Conservation (phyloP, 2,888 invertebrate species). For the Leptothorax acervorum region DNA sequence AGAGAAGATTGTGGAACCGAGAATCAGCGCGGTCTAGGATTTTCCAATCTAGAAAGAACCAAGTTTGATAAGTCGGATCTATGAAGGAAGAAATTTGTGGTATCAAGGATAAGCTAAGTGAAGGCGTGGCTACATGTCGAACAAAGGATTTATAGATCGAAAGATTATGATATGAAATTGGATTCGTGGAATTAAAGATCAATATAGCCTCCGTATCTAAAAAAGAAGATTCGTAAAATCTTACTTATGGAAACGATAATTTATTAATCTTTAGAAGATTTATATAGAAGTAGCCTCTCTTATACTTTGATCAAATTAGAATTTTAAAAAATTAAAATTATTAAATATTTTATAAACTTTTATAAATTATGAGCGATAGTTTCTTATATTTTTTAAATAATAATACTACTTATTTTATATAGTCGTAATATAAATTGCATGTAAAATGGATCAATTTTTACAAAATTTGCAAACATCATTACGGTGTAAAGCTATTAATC, state of each 20-base stretch:
- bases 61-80: slow-evolving; percentile 27
- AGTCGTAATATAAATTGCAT: neutral
- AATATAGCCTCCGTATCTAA: neutral
- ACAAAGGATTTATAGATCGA: slow-evolving; percentile 36
- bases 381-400: neutral
- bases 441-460: neutral
- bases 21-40: neutral
- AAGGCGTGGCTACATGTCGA: slow-evolving; percentile 25
- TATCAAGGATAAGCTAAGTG: slow-evolving; percentile 33
- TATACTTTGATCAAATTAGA: neutral
- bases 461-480: neutral
- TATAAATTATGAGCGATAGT: neutral
- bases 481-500: neutral
- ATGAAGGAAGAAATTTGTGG: slow-evolving; percentile 16
- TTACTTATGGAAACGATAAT: slow-evolving; percentile 4
- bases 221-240: slow-evolving; percentile 5
- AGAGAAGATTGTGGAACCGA: slow-evolving; percentile 10
- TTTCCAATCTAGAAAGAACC: slow-evolving; percentile 3
- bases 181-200: slow-evolving; percentile 33
- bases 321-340: neutral
- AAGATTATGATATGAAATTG: slow-evolving; percentile 31
- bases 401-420: neutral
- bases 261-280: neutral
- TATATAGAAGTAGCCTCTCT: neutral
- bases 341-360: neutral